Conservation (phyloP, 2,888 invertebrate species). For the Dyspetes luteomarginatus region DNA sequence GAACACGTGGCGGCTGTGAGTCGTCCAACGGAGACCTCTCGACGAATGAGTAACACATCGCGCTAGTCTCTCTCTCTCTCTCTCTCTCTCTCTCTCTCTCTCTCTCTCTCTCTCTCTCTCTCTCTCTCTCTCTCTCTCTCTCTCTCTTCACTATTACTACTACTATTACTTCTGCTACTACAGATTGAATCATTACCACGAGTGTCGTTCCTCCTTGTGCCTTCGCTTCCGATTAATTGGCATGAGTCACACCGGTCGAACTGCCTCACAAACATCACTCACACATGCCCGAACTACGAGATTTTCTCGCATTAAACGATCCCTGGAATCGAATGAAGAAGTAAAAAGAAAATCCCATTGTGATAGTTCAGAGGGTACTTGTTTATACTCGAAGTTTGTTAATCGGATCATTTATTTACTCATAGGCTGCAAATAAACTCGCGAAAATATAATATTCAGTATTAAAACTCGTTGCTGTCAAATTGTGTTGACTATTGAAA, state of each 20-base stretch:
- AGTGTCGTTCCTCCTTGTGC: constrained; percentile 17
- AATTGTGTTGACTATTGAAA: too few species aligned
- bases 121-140: too few species aligned
- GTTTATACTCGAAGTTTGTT: background rate
- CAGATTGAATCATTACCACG: constrained; percentile 15
- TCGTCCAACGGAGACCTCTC: constrained; percentile 45
- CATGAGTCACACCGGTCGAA: constrained; percentile 54
- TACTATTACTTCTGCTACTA: background rate
- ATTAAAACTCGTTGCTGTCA: too few species aligned
- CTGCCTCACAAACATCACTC: constrained; percentile 19
- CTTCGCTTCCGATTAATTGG: constrained; percentile 49
- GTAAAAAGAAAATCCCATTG: background rate
- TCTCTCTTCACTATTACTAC: too few species aligned
- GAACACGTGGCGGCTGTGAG: constrained; percentile 47
- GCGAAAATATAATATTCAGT: too few species aligned
- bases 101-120: too few species aligned
- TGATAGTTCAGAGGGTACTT: too few species aligned
- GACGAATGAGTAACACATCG: constrained; percentile 55
- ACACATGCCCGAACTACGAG: background rate
- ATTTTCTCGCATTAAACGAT: constrained; percentile 31
- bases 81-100: too few species aligned
- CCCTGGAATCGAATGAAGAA: constrained; percentile 1
- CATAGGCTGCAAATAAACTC: too few species aligned
- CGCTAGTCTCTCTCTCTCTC: constrained; percentile 19
- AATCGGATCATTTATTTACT: background rate